Conservation (phyloP, 1,140 invertebrate species). For the Drosophila subpulchrella region DNA sequence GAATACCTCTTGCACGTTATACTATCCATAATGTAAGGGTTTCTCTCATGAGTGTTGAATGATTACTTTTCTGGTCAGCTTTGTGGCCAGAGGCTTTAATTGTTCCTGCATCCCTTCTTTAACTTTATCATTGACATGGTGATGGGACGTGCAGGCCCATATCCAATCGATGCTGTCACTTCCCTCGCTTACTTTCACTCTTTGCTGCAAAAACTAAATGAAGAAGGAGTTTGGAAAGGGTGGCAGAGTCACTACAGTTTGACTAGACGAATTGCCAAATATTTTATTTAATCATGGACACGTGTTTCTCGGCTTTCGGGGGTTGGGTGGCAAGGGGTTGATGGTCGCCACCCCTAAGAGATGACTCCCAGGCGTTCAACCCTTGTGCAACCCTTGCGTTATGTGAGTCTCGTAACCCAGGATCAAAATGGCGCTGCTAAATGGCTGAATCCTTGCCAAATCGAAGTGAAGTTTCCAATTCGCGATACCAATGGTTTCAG, state of each 20-base stretch:
- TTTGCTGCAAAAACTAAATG: not conserved
- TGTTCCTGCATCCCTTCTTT: conserved; percentile 1
- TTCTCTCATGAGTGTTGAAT: not conserved
- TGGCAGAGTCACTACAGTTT: conserved; percentile 8
- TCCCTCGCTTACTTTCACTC: conserved; percentile 3
- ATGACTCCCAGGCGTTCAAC: conserved; percentile 31
- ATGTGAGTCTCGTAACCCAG: conserved; percentile 32
- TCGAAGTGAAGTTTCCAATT: not conserved
- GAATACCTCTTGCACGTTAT: too few relatives aligned
- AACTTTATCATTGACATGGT: not conserved
- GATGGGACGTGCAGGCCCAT: not conserved
- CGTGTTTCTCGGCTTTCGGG: conserved; percentile 47
- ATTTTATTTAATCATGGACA: conserved; percentile 74
- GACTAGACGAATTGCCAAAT: conserved; percentile 57
- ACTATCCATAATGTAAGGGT: not conserved
- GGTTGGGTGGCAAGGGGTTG: conserved; percentile 23
- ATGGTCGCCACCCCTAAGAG: conserved; percentile 27
- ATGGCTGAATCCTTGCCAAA: not conserved
- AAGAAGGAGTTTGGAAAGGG: not conserved
- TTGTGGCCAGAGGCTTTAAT: conserved; percentile 4
- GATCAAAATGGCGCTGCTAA: conserved; percentile 60
- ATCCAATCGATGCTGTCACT: conserved; percentile 37
- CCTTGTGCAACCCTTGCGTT: conserved; percentile 55
- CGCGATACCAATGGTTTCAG: conserved; percentile 42
- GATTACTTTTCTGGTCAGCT: conserved; percentile 16